Evolutionary conservation across 1,140 invertebrate species (phyloP).

Genomic region (Scaptomyza pallida): DNA sequence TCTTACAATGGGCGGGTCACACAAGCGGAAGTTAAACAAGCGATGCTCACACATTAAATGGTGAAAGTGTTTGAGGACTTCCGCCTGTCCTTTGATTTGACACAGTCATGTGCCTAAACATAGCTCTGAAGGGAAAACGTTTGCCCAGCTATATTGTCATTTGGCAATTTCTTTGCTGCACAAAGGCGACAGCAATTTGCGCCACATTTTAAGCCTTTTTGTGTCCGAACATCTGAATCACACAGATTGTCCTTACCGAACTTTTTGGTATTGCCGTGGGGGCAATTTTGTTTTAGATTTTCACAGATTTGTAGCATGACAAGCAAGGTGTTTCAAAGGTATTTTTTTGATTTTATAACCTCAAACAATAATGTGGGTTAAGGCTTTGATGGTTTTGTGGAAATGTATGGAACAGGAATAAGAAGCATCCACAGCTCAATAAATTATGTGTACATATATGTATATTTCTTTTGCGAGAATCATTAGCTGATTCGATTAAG

Average conservation of each 20-base stretch:
- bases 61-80: constrained; percentile 52
- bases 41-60: constrained; percentile 18
- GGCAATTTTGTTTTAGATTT: no score
- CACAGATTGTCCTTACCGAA: background rate
- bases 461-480: no score
- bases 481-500: no score
- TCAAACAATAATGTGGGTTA: no score
- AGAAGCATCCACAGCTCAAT: no score
- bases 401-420: no score
- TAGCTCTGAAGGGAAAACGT: constrained; percentile 13
- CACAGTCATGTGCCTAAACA: constrained; percentile 61
- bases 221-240: background rate
- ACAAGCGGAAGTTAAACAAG: constrained; percentile 67
- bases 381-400: no score
- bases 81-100: constrained; percentile 53
- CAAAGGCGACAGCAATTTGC: constrained; percentile 36
- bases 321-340: no score
- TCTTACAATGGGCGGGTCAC: background rate
- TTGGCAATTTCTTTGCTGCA: constrained; percentile 53
- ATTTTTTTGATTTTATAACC: no score
- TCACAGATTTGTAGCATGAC: no score
- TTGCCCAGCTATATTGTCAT: constrained; percentile 63
- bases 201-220: constrained; percentile 8
- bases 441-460: no score
- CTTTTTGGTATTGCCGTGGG: no score